These are phyloP conservation scores for Psilopogon haemacephalus DNA, from an alignment of 2,113 vertebrate species.

Conservation along the genomic window DNA sequence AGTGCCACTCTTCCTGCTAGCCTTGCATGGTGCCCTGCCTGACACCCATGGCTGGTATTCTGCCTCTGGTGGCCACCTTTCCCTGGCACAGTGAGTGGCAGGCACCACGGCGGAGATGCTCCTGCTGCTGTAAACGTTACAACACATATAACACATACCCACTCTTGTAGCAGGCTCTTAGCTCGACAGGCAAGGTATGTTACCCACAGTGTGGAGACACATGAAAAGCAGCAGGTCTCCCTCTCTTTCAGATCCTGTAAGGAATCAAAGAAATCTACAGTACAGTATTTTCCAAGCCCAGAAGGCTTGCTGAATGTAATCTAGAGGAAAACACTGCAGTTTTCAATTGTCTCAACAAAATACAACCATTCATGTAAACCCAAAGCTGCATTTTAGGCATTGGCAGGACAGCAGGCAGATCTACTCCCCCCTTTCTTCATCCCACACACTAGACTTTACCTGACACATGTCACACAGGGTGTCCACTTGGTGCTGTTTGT, in stretches of 20 bases:
- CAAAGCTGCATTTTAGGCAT: constrained; percentile 5
- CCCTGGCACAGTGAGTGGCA: fast-evolving
- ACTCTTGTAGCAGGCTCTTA: constrained; percentile 67
- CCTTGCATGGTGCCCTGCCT: background rate
- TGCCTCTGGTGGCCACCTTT: background rate
- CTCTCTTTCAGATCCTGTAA: constrained; percentile 67
- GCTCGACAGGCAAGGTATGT: constrained; percentile 59
- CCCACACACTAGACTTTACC: constrained; percentile 71
- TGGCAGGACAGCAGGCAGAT: background rate
- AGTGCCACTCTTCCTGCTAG: background rate
- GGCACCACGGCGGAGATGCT: background rate
- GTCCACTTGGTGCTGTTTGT: constrained; percentile 58
- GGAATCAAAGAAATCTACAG: constrained; percentile 69
- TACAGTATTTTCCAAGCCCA: constrained; percentile 54
- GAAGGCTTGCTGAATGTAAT: constrained; percentile 14
- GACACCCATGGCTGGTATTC: background rate
- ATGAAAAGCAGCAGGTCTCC: constrained; percentile 68
- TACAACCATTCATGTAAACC: background rate
- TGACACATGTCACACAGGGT: constrained; percentile 89
- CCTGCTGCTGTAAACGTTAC: background rate
- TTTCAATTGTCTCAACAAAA: constrained; percentile 43
- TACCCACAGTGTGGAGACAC: constrained; percentile 66
- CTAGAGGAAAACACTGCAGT: constrained; percentile 55
- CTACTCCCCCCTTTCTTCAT: background rate
- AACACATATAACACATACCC: constrained; percentile 59